Base-by-base conservation (phyloP, 2,888 invertebrate genomes). In the Coecobrya sp. region DNA sequence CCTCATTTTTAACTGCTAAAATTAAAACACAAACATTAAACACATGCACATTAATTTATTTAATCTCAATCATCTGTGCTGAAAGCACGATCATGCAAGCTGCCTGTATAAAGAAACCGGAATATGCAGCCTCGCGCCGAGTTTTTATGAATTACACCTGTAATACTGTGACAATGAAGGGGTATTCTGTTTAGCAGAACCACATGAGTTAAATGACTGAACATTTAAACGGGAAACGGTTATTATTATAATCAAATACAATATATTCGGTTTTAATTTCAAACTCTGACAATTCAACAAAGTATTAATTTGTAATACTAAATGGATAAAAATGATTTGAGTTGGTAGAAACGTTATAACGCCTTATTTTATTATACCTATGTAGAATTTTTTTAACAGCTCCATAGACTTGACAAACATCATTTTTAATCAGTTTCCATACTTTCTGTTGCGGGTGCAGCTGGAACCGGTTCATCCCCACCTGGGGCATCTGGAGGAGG, bases 401-500 rank as follows among this genome's bases (percentile, higher is more conserved):
- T 1, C n/a, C 52, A n/a, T 36, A 7, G 19, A 59, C n/a, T 59
- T 59, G 1, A 62, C 25, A 73, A 19, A 19, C 13, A 84, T 13
- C 16, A 7, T 0, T 7, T 65, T 45, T 11, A 84, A 59, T 85
- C 85, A 68, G 82, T 89, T 52, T 93, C 93, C 88, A 90, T 93
- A 81, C 73, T 88, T 62, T 93, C 92, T 19, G 89, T 68, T 2
- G 36, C 88, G 19, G 84, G 85, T 49, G 25, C 88, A 59, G 88
- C 93, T 16, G 82, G 89, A 45, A 59, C 68, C 16, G 93, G 84
- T 16, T 81, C 93, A 13, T 70, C 91, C 25, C 68, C 93, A 22
- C 82, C 93, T 27, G 92, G 91, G 19, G 87, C 90, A 87, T 89
- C 93, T 81, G 91, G 93, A 68, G 92, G 89, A 19, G 92, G 90